phyloP scores from a whole-genome alignment of 2,797 vertebrate species.

The Semotilus atromaculatus region DNA sequence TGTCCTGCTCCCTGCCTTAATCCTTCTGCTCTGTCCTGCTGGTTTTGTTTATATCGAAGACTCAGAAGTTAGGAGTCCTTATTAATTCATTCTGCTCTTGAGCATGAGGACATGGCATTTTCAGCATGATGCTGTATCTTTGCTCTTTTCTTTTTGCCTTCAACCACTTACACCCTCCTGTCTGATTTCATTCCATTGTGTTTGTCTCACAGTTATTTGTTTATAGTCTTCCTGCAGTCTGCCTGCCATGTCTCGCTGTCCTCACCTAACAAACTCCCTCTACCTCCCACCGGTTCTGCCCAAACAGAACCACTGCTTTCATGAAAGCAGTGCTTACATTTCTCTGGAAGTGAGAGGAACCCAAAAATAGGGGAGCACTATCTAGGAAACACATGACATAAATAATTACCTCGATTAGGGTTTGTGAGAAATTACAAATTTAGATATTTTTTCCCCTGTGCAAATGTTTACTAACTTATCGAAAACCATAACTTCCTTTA shows the following conservation, averaged over 20 bases:
- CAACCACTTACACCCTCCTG: conserved; percentile 5
- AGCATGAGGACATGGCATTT: conserved; percentile 29
- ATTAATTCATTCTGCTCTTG: conserved; percentile 48
- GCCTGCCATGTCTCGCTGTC: conserved; percentile 24
- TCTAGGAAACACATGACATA: background rate
- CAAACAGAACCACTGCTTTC: conserved; percentile 7
- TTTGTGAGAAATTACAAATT: background rate
- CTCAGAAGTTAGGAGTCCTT: conserved; percentile 31
- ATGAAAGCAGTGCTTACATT: background rate
- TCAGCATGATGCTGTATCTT: conserved; percentile 4
- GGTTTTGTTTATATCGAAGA: conserved; percentile 47
- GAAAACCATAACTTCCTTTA: background rate
- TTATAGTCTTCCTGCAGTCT: conserved; percentile 26
- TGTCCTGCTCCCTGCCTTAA: background rate
- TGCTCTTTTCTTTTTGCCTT: conserved; percentile 11
- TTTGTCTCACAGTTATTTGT: conserved; percentile 35
- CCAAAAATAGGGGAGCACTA: too few species aligned
- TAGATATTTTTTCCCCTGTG: background rate
- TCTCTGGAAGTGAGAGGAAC: background rate
- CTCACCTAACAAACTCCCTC: conserved; percentile 8
- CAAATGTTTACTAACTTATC: background rate
- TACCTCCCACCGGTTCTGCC: background rate
- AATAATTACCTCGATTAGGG: background rate
- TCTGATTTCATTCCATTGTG: conserved; percentile 19
- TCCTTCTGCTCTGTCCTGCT: background rate